Base-by-base conservation (phyloP, 2,797 vertebrate genomes). In the Brachymystax lenok region DNA sequence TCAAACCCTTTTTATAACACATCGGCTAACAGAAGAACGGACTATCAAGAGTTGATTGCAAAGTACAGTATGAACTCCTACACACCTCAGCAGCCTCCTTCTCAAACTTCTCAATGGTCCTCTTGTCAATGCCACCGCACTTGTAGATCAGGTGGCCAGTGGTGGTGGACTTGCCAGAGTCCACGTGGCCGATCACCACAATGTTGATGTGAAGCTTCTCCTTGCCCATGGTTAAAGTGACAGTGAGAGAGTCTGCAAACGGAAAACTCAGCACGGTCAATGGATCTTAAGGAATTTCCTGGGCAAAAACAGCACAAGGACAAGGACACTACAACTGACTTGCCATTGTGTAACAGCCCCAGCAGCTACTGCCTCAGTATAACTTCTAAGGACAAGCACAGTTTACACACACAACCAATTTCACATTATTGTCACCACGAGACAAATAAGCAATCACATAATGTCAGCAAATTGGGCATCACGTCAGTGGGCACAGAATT, bases 121-220 rank as follows among this genome's bases (percentile, higher is more conserved):
- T 93, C 90, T 99, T 98, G 93, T 99, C 97, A 3, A 99, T 98
- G 0, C 97, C 97, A 0, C 97, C 97, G 0, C 97, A 98, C 92
- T 99, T 98, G 92, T 99, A 98, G 91, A 95, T 99, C 72, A 99
- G 95, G 87, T 99, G 98, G 19, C 97, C 97, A 0, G 97, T 99
- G 64, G 97, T 99, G 76, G 97, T 99, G 80, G 98, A 99, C 91
- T 99, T 99, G 83, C 97, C 98, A 0, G 97, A 99, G 86, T 99
- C 97, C 88, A 99, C 97, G 16, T 99, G 98, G 80, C 98, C 97
- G 19, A 98, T 99, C 86, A 99, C 97, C 0, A 98, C 97, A 0
- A 99, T 99, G 93, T 99, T 99, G 86, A 99, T 98, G 80, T 99
- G 98, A 64, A 96, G 95, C 93, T 99, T 99, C 85, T 99, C 97